Percentiles rank a stretch among this genome's conserved stretches.
Evolutionary conservation across 2,888 invertebrate species (phyloP).

Genomic region (Anoncus sp.): DNA sequence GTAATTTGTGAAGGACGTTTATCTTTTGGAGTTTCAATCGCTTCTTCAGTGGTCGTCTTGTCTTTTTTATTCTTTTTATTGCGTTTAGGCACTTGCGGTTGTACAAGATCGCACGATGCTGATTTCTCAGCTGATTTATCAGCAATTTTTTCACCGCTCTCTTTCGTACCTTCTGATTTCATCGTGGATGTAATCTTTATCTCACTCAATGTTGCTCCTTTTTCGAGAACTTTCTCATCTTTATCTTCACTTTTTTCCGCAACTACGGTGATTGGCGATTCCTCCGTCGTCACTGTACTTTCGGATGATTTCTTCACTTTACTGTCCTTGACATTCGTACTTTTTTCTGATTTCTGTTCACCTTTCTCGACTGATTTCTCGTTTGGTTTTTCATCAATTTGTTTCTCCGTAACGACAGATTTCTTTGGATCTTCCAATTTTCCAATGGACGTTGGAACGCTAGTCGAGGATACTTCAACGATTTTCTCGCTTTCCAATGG

Average conservation of each 20-base stretch:
- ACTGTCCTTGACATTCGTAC: conserved; percentile 62
- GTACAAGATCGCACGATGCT: conserved; percentile 34
- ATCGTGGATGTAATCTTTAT: background rate
- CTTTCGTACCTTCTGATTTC: conserved; percentile 15
- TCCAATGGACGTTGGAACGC: background rate
- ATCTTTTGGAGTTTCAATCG: conserved; percentile 72
- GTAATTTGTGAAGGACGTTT: conserved; percentile 72
- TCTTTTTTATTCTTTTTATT: conserved; percentile 68
- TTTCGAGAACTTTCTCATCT: background rate
- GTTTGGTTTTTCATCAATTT: conserved; percentile 36
- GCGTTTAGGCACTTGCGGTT: conserved; percentile 57
- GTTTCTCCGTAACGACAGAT: conserved; percentile 6
- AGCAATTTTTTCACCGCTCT: background rate
- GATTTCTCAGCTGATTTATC: background rate
- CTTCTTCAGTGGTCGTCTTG: conserved; percentile 68
- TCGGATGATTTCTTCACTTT: conserved; percentile 68
- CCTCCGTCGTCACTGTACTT: conserved; percentile 74
- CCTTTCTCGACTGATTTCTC: conserved; percentile 46
- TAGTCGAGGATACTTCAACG: conserved; percentile 29
- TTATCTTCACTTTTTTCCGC: background rate
- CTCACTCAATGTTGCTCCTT: background rate
- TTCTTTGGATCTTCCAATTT: conserved; percentile 27
- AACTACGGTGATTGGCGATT: conserved; percentile 69
- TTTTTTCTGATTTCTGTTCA: conserved; percentile 32
- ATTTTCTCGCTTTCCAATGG: background rate